Evolutionary conservation across 2,888 invertebrate genomes (phyloP), one percentile per base, ranked within the genome.

Genomic region (Catocala sponsa): DNA sequence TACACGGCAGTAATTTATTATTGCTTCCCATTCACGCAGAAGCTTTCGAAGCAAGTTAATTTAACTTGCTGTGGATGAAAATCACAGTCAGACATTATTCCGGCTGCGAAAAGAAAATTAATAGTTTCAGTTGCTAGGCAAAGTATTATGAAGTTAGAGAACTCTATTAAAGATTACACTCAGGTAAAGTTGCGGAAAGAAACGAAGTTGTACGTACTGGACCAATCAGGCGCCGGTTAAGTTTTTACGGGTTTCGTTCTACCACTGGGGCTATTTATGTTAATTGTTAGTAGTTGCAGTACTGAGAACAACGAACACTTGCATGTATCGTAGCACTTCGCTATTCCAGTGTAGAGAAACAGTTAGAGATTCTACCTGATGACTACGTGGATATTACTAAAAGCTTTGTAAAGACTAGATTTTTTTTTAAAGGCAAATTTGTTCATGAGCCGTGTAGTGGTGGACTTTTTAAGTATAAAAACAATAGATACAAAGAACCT

Each of bases 131-230:
- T 79, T 69, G 68, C 73, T 72, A 76, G 77, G 74, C 76, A 81
- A 81, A 83, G 80, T 83, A 82, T 86, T 84, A 86, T 82, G 75
- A 83, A 87, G 83, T 87, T 84, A 75, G 75, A 78, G 76, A 86
- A 88, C 85, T 88, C 81, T 85, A 86, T 86, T 87, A 86, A 85
- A 85, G 82, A 84, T 82, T 81, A 83, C 79, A 81, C 70, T 70
- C 70, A 75, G 76, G 76, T 66, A 71, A 65, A 76, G 78, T 77
- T 71, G 67, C 63, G 66, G 56, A 68, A 72, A 75, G 72, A 70
- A 76, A 72, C 59, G 51, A 65, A 78, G 64, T 78, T 79, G 69
- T 58, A 51, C 59, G 47, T 47, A 70, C 60, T 68, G 70, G 64
- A 65, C 72, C 74, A 76, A 82, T 85, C 79, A 72, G 70, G 43